Evolutionary conservation across 2,888 invertebrate species (phyloP), one percentile per base, ranked within the genome.

Genomic region (Mongoloraphidia duomilia): DNA sequence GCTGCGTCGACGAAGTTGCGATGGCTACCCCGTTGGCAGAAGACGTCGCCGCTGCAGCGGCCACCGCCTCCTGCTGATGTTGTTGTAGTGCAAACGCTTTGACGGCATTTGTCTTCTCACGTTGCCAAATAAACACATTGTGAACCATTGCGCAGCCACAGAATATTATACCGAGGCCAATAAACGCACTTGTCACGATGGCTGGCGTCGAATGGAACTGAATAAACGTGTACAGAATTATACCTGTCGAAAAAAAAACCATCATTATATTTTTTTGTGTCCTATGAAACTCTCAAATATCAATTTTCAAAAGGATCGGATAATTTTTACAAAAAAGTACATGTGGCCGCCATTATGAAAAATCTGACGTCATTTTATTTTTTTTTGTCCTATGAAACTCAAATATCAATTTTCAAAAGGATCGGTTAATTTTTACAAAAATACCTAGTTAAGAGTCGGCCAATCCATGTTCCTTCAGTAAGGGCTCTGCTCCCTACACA

Each of bases 71-170:
- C 12, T n/a, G 34, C 40, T 63, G 61, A 34, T 62, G 61, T 46
- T 65, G 65, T 50, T 64, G 64, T 44, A 65, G 52, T 3, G 67
- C 66, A 41, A 66, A 52, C 52, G 81, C 81, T 60, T 80, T 81
- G 34, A 87, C 86, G 47, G 87, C 79, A 58, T 84, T 87, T 1
- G 88, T 89, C 69, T 89, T 89, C 66, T 88, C 88, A 65, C 82
- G 84, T 68, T 92, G 90, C 93, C 93, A 94, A 44, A 92, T 83
- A 67, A 91, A 92, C 11, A 90, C 89, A 68, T 92, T 93, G 71
- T 94, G 93, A 13, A 93, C 88, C 82, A 93, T 88, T 17, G 92
- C 90, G 60, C 88, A 86, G 56, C 92, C 88, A 64, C 92, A 91
- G 70, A 93, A 92, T 40, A 93, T 77, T 52, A 93, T 88, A 2